Evolutionary conservation across 2,113 vertebrate species (phyloP).

Genomic region (Galeopterus variegatus): DNA sequence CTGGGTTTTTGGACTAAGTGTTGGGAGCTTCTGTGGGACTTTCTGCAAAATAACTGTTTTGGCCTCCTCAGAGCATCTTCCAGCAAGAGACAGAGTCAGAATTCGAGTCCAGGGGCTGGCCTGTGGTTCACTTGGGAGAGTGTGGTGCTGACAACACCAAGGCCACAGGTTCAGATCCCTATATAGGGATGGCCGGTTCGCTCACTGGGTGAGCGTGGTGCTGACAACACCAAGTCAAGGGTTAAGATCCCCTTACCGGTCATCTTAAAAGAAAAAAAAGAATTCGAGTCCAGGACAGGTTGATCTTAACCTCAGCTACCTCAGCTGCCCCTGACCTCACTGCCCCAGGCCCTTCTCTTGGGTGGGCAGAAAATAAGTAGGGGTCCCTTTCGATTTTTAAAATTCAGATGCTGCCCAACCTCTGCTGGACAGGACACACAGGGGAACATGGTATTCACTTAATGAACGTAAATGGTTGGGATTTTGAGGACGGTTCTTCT

Average conservation of each 20-base stretch:
- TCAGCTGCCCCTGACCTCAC: too few species aligned
- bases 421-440: background rate
- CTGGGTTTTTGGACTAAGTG: background rate
- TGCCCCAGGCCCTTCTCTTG: background rate
- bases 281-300: background rate
- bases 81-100: background rate
- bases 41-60: background rate
- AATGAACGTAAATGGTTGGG: background rate
- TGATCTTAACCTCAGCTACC: background rate
- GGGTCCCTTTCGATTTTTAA: background rate
- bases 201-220: too few species aligned
- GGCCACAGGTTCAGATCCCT: too few species aligned
- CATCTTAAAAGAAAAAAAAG: too few species aligned
- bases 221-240: too few species aligned
- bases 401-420: background rate
- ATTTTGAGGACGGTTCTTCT: background rate
- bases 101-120: background rate
- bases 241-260: too few species aligned
- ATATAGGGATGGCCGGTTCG: too few species aligned
- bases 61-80: background rate
- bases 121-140: too few species aligned
- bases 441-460: background rate
- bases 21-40: background rate
- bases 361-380: background rate
- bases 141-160: too few species aligned